Evolutionary conservation across 2,888 invertebrate species (phyloP).

Genomic region (Trichogramma evanescens): DNA sequence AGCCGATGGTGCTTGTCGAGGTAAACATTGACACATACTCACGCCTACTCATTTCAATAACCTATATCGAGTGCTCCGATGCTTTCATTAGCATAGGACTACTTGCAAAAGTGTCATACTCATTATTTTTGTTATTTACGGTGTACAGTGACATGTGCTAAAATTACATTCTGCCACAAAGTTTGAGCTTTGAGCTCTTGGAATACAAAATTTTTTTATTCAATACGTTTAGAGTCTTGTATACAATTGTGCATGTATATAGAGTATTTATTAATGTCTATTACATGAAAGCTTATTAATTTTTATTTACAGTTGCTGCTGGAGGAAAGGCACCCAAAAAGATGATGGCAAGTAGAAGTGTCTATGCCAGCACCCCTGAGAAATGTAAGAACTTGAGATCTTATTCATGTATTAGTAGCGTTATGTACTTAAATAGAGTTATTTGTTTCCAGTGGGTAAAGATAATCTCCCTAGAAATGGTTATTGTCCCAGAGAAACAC

Average conservation of each 20-base stretch:
- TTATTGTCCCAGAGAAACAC: conserved; percentile 19
- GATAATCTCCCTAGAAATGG: conserved; percentile 20
- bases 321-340: conserved; percentile 21
- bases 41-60: not conserved
- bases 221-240: not conserved
- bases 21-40: not conserved
- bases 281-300: not conserved
- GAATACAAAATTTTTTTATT: not conserved
- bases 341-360: not conserved
- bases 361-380: conserved; percentile 4
- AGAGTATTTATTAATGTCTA: not conserved
- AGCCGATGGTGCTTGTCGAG: conserved; percentile 17
- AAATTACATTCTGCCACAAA: not conserved
- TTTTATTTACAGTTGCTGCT: conserved; percentile 19
- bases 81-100: not conserved
- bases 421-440: not conserved
- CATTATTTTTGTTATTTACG: not conserved
- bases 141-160: not conserved
- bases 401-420: not conserved
- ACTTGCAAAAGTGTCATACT: not conserved
- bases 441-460: conserved; percentile 6
- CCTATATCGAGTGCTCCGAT: not conserved
- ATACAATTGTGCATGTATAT: not conserved
- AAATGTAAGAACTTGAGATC: conserved; percentile 7
- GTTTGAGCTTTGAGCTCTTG: not conserved